Evolutionary conservation across 2,888 invertebrate species (phyloP), one percentile per base, ranked within the genome.

Genomic region (Nipponacmea schrenckii): DNA sequence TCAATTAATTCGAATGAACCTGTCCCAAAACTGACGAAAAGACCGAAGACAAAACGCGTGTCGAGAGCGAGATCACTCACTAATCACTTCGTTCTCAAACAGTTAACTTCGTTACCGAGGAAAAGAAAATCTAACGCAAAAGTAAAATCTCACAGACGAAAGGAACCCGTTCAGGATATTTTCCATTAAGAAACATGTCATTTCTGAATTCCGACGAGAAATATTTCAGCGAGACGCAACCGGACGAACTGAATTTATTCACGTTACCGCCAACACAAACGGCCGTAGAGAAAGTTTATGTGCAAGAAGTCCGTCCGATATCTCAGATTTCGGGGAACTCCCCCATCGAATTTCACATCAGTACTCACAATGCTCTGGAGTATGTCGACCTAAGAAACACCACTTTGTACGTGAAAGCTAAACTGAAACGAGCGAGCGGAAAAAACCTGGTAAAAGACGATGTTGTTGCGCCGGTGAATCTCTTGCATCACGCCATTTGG

Each of bases 261-360:
- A 74, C 73, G 69, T 71, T 77, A 20, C 76, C 74, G 15, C 72
- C 68, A 24, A 72, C 72, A 46, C 72, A 74, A 46, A 72, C 71
- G 44, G 76, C 72, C 50, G 75, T 77, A 5, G 70, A 50, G 50
- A 72, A 75, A 39, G 64, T 74, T 12, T 69, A 70, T 26, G 74
- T 71, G 67, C 71, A 76, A 72, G 72, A 73, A 64, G 70, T 72
- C 39, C 62, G 70, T 71, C 70, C 72, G 15, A 71, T 67, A 27
- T 74, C 71, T 48, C 63, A 68, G 20, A 62, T 72, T 4, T 66
- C 72, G 3, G 70, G 68, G n/a, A 74, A 75, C 44, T 71, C 69
- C 14, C 73, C 75, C 3, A 70, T 75, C n/a, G 74, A 77, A 63
- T 77, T 77, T 75, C 68, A 66, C 70, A 75, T 75, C 10, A 75